Conservation (phyloP, 2,888 invertebrate genomes). For the Lagria hirta region DNA sequence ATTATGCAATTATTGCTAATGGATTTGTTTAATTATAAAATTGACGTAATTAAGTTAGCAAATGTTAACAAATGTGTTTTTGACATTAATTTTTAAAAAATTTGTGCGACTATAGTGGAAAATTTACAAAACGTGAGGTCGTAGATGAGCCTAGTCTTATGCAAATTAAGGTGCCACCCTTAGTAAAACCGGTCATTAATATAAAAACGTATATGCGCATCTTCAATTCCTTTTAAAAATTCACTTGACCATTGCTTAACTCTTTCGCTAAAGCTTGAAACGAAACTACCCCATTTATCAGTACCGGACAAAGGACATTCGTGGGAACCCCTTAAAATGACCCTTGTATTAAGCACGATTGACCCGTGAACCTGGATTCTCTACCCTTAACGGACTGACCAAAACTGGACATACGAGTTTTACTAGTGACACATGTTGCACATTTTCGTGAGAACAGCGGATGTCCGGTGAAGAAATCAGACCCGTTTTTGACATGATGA, state of each 20-base stretch:
- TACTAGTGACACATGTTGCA: conserved; percentile 47
- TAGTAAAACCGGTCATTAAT: conserved; percentile 37
- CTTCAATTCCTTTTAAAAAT: conserved; percentile 40
- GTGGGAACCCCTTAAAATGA: conserved; percentile 44
- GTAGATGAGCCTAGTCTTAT: conserved; percentile 26
- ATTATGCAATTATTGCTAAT: too few species aligned
- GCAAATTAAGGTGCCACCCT: conserved; percentile 28
- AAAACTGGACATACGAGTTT: conserved; percentile 51
- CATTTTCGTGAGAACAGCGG: conserved; percentile 31
- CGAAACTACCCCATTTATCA: conserved; percentile 38
- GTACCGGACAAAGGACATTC: conserved; percentile 42
- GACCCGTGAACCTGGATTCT: conserved; percentile 40
- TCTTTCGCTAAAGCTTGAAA: conserved; percentile 30
- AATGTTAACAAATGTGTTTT: too few species aligned
- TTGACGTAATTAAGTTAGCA: too few species aligned
- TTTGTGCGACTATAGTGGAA: too few species aligned
- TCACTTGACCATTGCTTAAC: conserved; percentile 44
- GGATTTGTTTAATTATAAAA: too few species aligned
- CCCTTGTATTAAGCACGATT: conserved; percentile 44
- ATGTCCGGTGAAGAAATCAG: conserved; percentile 36
- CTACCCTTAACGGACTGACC: conserved; percentile 51
- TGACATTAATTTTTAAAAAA: too few species aligned
- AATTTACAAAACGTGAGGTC: conserved; percentile 16
- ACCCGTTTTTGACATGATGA: conserved; percentile 25
- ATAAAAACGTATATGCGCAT: conserved; percentile 35